A percentile compares a stretch with the other conserved stretches of the same genome.
Evolutionary conservation across 1,140 invertebrate species (phyloP).

Genomic region (Glomeris maerens): DNA sequence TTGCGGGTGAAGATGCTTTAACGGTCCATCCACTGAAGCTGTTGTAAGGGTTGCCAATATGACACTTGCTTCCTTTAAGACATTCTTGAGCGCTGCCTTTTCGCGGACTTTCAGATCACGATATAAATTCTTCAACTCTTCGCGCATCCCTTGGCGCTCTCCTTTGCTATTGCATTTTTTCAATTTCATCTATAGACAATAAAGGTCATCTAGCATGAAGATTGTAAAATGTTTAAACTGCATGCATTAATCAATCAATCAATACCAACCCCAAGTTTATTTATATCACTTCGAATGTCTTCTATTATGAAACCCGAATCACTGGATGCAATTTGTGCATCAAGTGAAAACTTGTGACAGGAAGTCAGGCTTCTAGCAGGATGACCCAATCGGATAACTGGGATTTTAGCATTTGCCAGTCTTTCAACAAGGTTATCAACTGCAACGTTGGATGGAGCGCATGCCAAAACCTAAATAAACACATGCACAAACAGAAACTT

Average conservation of each 20-base stretch:
- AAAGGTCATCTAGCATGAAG: too few relatives aligned
- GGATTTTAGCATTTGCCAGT: conserved; percentile 30
- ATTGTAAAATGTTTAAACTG: too few relatives aligned
- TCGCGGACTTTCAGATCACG: conserved; percentile 36
- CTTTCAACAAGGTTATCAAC: conserved; percentile 45
- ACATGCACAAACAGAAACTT: too few relatives aligned
- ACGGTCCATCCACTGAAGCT: conserved; percentile 34
- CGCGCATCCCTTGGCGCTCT: conserved; percentile 24
- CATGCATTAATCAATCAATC: too few relatives aligned
- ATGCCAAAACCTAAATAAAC: conserved; percentile 35
- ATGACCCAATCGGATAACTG: conserved; percentile 42
- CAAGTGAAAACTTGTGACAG: conserved; percentile 40
- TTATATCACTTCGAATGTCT: conserved; percentile 38
- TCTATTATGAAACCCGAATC: conserved; percentile 35
- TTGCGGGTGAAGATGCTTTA: conserved; percentile 34
- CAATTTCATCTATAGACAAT: conserved; percentile 21
- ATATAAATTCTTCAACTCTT: conserved; percentile 31
- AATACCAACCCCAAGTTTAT: too few relatives aligned
- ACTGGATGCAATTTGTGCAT: conserved; percentile 36
- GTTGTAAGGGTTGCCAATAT: conserved; percentile 38
- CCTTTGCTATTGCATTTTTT: conserved; percentile 23
- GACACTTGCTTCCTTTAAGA: conserved; percentile 33
- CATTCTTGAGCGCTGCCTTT: conserved; percentile 29
- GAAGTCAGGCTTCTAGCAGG: conserved; percentile 38
- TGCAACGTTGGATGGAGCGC: conserved; percentile 48